Percentiles rank a stretch among this genome's conserved stretches.
phyloP scores from a whole-genome alignment of 2,888 invertebrate species.

The Trachelus tabidus region DNA sequence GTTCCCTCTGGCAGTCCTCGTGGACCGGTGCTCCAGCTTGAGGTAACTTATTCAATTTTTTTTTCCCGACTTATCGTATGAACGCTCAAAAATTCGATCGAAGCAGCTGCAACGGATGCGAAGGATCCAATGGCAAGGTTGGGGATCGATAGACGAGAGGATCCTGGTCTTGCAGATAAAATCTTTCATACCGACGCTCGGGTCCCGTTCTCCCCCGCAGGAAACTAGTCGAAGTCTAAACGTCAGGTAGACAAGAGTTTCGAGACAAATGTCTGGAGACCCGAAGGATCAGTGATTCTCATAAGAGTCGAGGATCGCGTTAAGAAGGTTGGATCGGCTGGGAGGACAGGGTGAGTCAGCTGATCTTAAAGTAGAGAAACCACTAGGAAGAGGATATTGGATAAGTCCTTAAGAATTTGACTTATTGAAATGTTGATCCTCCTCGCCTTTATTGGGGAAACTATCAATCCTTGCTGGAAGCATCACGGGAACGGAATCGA shows the following conservation, averaged over 20 bases:
- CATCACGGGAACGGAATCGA: background rate
- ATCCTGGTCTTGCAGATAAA: conserved; percentile 53
- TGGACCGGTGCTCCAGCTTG: conserved; percentile 18
- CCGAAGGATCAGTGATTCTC: conserved; percentile 29
- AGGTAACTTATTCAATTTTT: conserved; percentile 24
- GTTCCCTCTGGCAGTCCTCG: conserved; percentile 11
- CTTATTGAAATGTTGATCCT: background rate
- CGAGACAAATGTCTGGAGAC: conserved; percentile 21
- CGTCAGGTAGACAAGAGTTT: conserved; percentile 52
- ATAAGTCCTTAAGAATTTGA: background rate
- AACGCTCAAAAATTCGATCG: background rate
- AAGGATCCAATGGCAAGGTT: conserved; percentile 3
- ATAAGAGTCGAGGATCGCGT: background rate
- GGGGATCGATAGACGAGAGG: conserved; percentile 46
- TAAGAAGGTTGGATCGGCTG: background rate
- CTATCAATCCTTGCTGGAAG: background rate
- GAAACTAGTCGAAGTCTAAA: conserved; percentile 45
- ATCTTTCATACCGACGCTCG: conserved; percentile 45
- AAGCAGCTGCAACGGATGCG: background rate
- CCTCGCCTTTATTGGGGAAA: background rate
- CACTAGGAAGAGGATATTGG: background rate
- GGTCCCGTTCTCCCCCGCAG: conserved; percentile 29
- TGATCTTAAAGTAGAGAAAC: background rate
- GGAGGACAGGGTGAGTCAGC: conserved; percentile 1
- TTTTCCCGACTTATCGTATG: background rate